phyloP scores from a whole-genome alignment of 2,113 vertebrate species.

The Carassius carassius region DNA sequence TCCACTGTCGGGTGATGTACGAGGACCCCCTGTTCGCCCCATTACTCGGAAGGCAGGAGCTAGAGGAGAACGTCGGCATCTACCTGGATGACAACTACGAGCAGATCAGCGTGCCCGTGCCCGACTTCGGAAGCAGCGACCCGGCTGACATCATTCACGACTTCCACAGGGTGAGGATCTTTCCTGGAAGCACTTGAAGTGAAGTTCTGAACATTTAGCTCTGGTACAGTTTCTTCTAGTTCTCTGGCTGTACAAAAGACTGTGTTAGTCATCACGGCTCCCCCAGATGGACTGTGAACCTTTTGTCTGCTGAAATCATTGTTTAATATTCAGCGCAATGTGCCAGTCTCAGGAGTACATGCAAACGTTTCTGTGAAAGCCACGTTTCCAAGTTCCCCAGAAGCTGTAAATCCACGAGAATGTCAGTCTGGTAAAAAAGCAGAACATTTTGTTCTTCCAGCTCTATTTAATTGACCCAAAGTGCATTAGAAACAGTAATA shows the following conservation, averaged over 20 bases:
- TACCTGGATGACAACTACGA: slow-evolving; percentile 90
- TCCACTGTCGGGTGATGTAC: slow-evolving; percentile 87
- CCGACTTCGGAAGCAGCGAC: slow-evolving; percentile 87
- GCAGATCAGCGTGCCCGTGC: slow-evolving; percentile 87
- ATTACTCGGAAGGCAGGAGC: slow-evolving; percentile 78
- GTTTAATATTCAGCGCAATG: slow-evolving; percentile 22
- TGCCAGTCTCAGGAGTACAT: slow-evolving; percentile 17
- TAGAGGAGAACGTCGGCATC: slow-evolving; percentile 91
- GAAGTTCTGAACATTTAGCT: slow-evolving; percentile 1
- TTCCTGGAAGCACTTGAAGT: neutral
- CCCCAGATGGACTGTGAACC: slow-evolving; percentile 43
- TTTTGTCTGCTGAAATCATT: slow-evolving; percentile 27
- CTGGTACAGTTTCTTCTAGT: slow-evolving; percentile 15
- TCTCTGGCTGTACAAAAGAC: slow-evolving; percentile 12
- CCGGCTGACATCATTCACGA: slow-evolving; percentile 94
- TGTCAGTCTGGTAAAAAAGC: neutral
- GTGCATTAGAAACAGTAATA: neutral
- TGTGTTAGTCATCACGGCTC: slow-evolving; percentile 24
- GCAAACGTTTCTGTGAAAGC: slow-evolving; percentile 3
- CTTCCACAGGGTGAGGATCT: slow-evolving; percentile 83
- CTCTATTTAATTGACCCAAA: neutral
- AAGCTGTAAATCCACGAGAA: neutral
- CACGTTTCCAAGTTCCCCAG: neutral
- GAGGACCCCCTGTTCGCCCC: slow-evolving; percentile 85
- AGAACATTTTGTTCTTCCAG: neutral